Evolutionary conservation across 2,797 vertebrate genomes (phyloP), one percentile per base, ranked within the genome.

Genomic region (Phoeniculus purpureus): DNA sequence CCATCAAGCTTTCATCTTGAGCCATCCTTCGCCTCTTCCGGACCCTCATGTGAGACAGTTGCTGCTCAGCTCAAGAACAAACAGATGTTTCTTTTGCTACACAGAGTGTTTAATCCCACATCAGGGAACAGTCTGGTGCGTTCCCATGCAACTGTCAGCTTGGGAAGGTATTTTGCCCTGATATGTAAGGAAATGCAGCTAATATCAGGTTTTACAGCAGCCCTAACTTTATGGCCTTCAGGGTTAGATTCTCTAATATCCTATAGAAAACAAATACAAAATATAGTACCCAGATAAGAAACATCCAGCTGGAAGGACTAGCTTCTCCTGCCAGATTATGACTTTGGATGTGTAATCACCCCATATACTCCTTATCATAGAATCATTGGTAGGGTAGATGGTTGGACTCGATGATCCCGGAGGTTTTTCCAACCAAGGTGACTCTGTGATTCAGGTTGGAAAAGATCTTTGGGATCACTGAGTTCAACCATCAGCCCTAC

Each of bases 1-100:
- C 75, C 68, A 84, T 85, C 58, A 87, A 65, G 55, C 72, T 93
- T 92, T 86, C 84, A 94, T 86, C 91, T 77, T 23, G 37, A 90
- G 78, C 91, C 3, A 1, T 52, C 81, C 92, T 66, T 62, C 87
- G 93, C n/a, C 84, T 83, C 80, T 91, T 80, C 85, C 9, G 3
- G 91, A 90, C 75, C 87, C 85, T 93, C 78, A 34, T 27, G 64
- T 1, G 7, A 93, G 87, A 67, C 22, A 19, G 61, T 60, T 3
- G 3, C 91, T 84, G 92, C 75, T 92, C 89, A 90, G 65, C 87
- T 86, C 75, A 16, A 88, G 91, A 92, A 89, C 81, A 94, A 96
- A 62, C 93, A 93, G 93, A 91, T 95, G 93, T 95, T 94, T 79
- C 80, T 91, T 85, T 74, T 91, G 85, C 68, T 85, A 27, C 78